Conservation (phyloP, 2,888 invertebrate species). For the Gasteruption jaculator region DNA sequence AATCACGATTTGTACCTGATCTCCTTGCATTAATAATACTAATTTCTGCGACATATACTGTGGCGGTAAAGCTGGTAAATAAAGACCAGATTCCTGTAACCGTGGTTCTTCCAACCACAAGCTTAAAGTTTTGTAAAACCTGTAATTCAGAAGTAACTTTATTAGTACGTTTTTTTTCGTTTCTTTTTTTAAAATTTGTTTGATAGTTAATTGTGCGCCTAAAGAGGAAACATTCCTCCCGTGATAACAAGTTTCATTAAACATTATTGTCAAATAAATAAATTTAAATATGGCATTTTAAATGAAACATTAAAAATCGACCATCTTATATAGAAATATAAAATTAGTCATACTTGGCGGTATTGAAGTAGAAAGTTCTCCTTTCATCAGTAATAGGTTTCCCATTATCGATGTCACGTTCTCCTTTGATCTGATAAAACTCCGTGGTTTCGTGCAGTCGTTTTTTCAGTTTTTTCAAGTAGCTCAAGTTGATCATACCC, state of each 20-base stretch:
- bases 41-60: constrained; percentile 68
- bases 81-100: constrained; percentile 64
- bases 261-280: constrained; percentile 12
- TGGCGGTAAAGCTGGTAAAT: constrained; percentile 66
- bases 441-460: constrained; percentile 63
- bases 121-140: constrained; percentile 62
- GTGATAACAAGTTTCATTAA: no score
- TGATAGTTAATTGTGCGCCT: no score
- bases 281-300: constrained; percentile 3
- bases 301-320: constrained; percentile 8
- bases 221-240: no score
- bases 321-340: constrained; percentile 13
- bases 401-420: constrained; percentile 46
- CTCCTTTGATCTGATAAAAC: constrained; percentile 55
- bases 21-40: constrained; percentile 59
- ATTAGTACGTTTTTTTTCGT: no score
- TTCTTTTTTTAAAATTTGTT: no score
- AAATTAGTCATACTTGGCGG: constrained; percentile 36
- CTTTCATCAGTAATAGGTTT: constrained; percentile 45
- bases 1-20: constrained; percentile 49
- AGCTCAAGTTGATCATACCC: constrained; percentile 62
- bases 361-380: constrained; percentile 43
- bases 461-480: constrained; percentile 67
- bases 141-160: constrained; percentile 31
- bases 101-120: constrained; percentile 78